Base-by-base conservation (phyloP, 2,888 invertebrate genomes). In the Pterostichus niger region DNA sequence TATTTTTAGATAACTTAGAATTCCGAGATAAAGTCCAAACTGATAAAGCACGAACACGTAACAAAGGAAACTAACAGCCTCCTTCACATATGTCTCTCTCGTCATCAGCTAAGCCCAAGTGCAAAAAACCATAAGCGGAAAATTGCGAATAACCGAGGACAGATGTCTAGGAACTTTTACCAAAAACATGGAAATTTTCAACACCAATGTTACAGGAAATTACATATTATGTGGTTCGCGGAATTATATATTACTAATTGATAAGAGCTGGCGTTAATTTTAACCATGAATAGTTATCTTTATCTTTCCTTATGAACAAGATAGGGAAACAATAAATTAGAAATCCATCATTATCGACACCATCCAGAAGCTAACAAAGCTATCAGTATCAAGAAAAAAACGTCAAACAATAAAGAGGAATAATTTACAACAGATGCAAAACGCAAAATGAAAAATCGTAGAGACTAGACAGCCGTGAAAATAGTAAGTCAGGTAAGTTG, bases 381-480 rank as follows among this genome's bases (percentile, higher is more conserved):
- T 35, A 15, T n/a, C 10, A 24, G 1, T 56, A 56, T 56, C 56
- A 17, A 61, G 33, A 76, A 52, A 78, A 75, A 77, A 77, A 59
- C 35, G 17, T 52, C 44, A 33, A 76, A 77, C 77, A 77, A 77
- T 77, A 77, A 71, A 73, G 35, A 40, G 2, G 68, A 31, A 80
- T 80, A 80, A 81, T 81, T 81, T 81, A 81, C 56, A 73, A 81
- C 81, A 81, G 81, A 81, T 73, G 81, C 59, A 78, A 71, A 78
- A 78, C 59, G 59, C 81, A 81, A 71, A 71, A 73, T 10, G 68
- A 78, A 80, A 54, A 54, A 71, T 49, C 13, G n/a, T 52, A 11
- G 52, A 33, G 33, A 75, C n/a, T 52, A 11, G 52, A 52, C 52
- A 75, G n/a, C 75, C 75, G 52, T 75, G 75, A 75, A 75, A 33